These are phyloP conservation scores for Riparia riparia DNA, from an alignment of 2,113 vertebrate genomes.

Conservation along the genomic window DNA sequence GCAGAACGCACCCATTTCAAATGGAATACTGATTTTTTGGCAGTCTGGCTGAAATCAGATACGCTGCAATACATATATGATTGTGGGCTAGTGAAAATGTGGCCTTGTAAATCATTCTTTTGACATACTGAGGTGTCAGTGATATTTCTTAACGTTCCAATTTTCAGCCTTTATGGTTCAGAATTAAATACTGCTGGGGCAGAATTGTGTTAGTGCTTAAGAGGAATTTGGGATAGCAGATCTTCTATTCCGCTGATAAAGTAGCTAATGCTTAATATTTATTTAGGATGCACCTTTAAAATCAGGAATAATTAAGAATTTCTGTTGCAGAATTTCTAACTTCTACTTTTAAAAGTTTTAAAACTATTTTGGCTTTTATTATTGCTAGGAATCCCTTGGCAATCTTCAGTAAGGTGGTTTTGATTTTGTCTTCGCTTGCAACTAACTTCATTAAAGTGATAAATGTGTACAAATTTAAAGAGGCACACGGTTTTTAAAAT, in stretches of 20 bases:
- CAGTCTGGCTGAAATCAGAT: not conserved
- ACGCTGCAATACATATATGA: not conserved
- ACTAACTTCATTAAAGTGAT: not conserved
- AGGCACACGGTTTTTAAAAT: not conserved
- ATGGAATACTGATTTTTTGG: not conserved
- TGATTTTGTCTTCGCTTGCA: not conserved
- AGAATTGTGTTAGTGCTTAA: not conserved
- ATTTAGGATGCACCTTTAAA: not conserved
- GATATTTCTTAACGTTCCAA: constrained; percentile 16
- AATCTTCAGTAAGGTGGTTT: not conserved
- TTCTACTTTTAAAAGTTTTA: not conserved
- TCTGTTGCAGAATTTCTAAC: not conserved
- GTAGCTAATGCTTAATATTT: not conserved
- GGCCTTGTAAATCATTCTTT: not conserved
- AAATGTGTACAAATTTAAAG: not conserved
- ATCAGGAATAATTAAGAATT: not conserved
- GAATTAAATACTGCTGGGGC: not conserved
- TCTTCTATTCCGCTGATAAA: not conserved
- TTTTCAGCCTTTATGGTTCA: not conserved
- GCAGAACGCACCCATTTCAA: not conserved
- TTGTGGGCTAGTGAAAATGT: not conserved
- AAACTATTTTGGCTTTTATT: not conserved
- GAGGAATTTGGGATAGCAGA: not conserved
- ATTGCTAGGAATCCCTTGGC: not conserved
- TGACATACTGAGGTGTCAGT: not conserved